Percentiles rank a stretch among this genome's conserved stretches.
Evolutionary conservation across 2,113 vertebrate species (phyloP).

Genomic region (Ciconia boyciana): DNA sequence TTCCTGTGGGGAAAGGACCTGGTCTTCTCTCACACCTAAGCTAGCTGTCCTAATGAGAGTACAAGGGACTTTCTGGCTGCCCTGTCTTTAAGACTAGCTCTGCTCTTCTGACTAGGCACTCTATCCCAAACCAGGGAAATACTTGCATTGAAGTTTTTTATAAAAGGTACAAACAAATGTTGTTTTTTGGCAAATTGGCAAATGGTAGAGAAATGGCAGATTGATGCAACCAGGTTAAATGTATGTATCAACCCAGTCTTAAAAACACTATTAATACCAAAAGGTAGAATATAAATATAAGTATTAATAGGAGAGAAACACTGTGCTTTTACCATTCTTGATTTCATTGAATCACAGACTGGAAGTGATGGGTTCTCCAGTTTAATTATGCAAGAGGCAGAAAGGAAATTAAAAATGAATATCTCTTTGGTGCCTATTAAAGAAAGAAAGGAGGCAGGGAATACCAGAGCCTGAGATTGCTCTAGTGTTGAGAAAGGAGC

Average conservation of each 20-base stretch:
- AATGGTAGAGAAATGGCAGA: neutral
- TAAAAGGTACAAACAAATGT: neutral
- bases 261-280: neutral
- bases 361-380: neutral
- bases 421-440: neutral
- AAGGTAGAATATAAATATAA: neutral
- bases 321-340: neutral
- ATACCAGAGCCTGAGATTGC: neutral
- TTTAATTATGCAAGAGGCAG: neutral
- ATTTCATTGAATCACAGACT: neutral
- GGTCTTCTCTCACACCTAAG: neutral
- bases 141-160: neutral
- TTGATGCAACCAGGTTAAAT: neutral
- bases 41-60: too few species aligned
- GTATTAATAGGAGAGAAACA: neutral
- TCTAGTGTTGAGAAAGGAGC: neutral
- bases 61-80: neutral
- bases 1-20: neutral
- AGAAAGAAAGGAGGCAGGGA: neutral
- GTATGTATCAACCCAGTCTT: neutral
- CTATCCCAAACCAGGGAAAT: neutral
- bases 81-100: neutral
- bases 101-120: neutral
- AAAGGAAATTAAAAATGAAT: neutral
- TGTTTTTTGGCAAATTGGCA: neutral